Base-by-base conservation (phyloP, 2,113 vertebrate species). In the Zapus hudsonius region DNA sequence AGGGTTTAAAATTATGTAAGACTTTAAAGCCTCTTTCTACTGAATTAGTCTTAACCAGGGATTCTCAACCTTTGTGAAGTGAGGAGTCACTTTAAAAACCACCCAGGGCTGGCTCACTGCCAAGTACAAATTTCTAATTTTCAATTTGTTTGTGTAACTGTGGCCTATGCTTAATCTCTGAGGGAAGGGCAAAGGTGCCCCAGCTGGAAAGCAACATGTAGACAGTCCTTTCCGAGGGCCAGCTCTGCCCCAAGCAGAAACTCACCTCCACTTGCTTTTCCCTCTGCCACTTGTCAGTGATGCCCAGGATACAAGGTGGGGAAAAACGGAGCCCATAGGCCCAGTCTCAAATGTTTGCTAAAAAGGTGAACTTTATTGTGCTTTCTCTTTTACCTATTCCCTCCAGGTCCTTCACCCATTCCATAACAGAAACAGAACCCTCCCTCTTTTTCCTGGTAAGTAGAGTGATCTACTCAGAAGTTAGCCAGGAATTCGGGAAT, bases 21-120 rank as follows among this genome's bases (percentile, higher is more conserved):
- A 91, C 67, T 85, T 90, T 23, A 70, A 70, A 74, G 73, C 87
- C 72, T 84, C 87, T 70, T 92, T 87, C 90, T 57, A 36, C 27
- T 84, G 38, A n/a, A 38, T 83, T 57, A 20, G 84, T 81, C 87
- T 92, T 84, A 85, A 84, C 95, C 96, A 96, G 92, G 92, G 96
- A 94, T 93, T 94, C 97, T 95, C 96, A 96, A 91, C 97, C 95
- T 96, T 91, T 88, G 76, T 27, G 57, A 93, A 87, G 78, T 7
- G 70, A 93, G 1, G 42, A 61, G 52, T 38, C 64, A 40, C 52
- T 52, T 69, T 22, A 81, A 55, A 78, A 20, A 9, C 82, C 55
- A 67, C 44, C 40, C 44, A 66, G 66, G 3, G 74, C 23, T 31
- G 64, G 86, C 72, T 83, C 63, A 5, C 23, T 11, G 29, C 42